Conservation (phyloP, 1,140 invertebrate genomes). For the Battus philenor region DNA sequence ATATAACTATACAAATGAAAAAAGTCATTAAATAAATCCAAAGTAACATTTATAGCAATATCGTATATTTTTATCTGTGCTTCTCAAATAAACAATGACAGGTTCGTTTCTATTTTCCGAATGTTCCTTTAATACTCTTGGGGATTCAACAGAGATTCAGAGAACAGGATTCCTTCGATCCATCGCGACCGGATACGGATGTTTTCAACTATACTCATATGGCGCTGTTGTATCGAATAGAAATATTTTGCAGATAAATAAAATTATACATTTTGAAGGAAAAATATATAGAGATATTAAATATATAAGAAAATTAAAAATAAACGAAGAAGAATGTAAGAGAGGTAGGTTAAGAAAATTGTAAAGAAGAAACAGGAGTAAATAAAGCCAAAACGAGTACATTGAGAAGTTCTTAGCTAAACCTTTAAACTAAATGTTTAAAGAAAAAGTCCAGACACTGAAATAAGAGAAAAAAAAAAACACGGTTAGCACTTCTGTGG, state of each 20-base stretch:
- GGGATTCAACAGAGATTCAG: constrained; percentile 39
- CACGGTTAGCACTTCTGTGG: constrained; percentile 20
- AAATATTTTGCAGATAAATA: too few species aligned
- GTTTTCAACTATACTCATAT: too few species aligned
- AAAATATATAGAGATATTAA: too few species aligned
- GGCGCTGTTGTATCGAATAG: too few species aligned
- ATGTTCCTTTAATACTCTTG: constrained; percentile 32
- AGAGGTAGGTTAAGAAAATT: too few species aligned
- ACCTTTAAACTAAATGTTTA: constrained; percentile 12
- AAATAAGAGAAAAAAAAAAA: constrained; percentile 14
- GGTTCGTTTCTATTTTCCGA: constrained; percentile 19
- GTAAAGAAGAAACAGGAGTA: constrained; percentile 1
- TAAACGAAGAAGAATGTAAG: too few species aligned
- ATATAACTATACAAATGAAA: too few species aligned
- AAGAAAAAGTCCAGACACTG: constrained; percentile 14
- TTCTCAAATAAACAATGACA: constrained; percentile 4
- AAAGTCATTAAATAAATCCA: too few species aligned
- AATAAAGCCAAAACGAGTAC: background rate
- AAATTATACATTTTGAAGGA: too few species aligned
- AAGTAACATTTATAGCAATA: background rate
- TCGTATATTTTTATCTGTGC: background rate
- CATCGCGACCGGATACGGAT: too few species aligned
- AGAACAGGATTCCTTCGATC: too few species aligned
- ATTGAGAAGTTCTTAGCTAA: constrained; percentile 2
- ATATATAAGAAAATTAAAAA: too few species aligned